phyloP scores from a whole-genome alignment of 2,888 invertebrate species.

The Elysia crispata region DNA sequence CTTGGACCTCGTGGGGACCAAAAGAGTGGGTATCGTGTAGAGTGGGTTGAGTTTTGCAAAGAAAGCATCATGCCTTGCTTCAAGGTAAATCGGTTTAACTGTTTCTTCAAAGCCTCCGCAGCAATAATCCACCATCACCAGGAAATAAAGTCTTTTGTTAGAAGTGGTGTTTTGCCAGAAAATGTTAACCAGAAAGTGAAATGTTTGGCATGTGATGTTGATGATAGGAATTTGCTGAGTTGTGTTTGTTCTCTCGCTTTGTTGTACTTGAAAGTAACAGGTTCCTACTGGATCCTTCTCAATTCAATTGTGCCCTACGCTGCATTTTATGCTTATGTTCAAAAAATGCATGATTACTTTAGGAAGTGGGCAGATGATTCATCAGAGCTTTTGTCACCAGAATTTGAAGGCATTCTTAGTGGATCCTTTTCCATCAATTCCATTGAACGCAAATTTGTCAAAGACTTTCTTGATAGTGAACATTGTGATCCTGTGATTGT shows the following conservation, averaged over 20 bases:
- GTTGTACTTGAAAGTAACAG: neutral
- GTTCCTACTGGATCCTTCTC: neutral
- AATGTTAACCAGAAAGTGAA: constrained; percentile 24
- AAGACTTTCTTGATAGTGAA: neutral
- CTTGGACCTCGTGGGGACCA: neutral
- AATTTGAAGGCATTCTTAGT: neutral
- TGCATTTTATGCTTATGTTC: neutral
- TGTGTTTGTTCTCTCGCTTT: constrained; percentile 5
- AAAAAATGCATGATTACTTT: neutral
- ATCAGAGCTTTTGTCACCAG: neutral
- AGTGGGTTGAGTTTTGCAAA: constrained; percentile 1
- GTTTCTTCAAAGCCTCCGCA: constrained; percentile 19
- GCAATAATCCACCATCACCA: constrained; percentile 29
- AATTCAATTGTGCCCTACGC: neutral
- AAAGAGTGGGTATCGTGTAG: neutral
- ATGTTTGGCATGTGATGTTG: constrained; percentile 14
- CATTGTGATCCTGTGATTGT: neutral
- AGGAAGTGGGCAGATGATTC: neutral
- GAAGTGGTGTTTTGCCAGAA: neutral
- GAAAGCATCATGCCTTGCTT: neutral
- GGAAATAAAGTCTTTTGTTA: constrained; percentile 13
- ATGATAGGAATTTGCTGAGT: neutral
- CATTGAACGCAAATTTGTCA: neutral
- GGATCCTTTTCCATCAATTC: neutral
- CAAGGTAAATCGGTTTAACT: constrained; percentile 29